phyloP scores from a whole-genome alignment of 2,797 vertebrate genomes.

The Ctenopoma kingsleyae region DNA sequence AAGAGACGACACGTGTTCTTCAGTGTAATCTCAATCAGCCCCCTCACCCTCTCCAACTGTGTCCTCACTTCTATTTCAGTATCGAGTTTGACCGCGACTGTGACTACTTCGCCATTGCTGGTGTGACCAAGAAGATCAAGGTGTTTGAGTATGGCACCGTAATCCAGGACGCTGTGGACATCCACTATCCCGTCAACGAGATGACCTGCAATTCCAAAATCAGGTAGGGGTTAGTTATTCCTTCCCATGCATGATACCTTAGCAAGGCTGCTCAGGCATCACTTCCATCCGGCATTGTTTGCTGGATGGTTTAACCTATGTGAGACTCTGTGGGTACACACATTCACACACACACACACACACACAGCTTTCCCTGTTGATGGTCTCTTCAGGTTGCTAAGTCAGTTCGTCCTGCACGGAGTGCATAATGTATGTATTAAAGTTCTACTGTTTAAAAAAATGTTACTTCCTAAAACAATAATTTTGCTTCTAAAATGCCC shows the following conservation, averaged over 20 bases:
- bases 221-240: constrained; percentile 82
- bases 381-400: too few relatives aligned
- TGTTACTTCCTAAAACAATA: too few relatives aligned
- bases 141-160: constrained; percentile 99
- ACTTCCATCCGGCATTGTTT: too few relatives aligned
- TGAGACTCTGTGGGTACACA: too few relatives aligned
- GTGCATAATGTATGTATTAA: too few relatives aligned
- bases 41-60: not conserved
- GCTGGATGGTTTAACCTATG: too few relatives aligned
- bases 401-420: too few relatives aligned
- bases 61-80: constrained; percentile 76
- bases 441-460: not conserved
- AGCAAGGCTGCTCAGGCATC: too few relatives aligned
- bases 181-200: constrained; percentile 99
- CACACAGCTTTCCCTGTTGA: too few relatives aligned
- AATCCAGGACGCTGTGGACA: constrained; percentile 99
- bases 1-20: not conserved
- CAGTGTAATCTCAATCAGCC: not conserved
- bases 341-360: too few relatives aligned
- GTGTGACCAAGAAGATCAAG: constrained; percentile 99
- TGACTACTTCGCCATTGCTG: constrained; percentile 99
- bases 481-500: too few relatives aligned
- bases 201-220: constrained; percentile 99
- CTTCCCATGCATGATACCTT: not conserved
- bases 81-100: constrained; percentile 99